phyloP scores from a whole-genome alignment of 2,797 vertebrate genomes.

The Coccyzus lansbergi region DNA sequence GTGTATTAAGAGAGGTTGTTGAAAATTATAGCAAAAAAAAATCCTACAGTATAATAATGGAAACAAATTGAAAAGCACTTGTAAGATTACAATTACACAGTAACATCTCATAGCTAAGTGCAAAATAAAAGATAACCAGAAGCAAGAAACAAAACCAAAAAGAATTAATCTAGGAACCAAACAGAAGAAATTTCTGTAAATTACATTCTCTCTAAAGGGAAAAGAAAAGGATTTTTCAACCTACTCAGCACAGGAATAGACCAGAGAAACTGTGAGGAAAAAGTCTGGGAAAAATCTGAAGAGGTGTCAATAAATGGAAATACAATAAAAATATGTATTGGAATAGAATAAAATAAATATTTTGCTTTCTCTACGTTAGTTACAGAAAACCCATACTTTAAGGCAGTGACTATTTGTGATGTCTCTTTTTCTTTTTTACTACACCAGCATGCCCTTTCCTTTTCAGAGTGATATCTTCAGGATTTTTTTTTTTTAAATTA shows the following conservation, averaged over 20 bases:
- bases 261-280: neutral
- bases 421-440: neutral
- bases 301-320: neutral
- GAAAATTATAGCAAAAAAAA: neutral
- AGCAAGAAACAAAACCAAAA: neutral
- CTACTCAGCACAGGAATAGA: neutral
- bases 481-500: neutral
- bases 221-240: neutral
- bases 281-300: neutral
- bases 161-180: neutral
- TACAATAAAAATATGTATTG: neutral
- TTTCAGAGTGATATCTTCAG: neutral
- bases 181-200: neutral
- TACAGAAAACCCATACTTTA: neutral
- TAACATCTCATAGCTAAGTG: neutral
- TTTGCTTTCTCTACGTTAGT: neutral
- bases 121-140: neutral
- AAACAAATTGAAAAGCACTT: neutral
- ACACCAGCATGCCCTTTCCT: neutral
- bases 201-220: neutral
- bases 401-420: rapidly evolving
- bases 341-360: neutral
- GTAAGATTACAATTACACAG: neutral
- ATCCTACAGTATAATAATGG: neutral
- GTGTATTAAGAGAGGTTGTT: neutral